Conservation (phyloP, 2,797 vertebrate genomes). For the Sphenodon punctatus region DNA sequence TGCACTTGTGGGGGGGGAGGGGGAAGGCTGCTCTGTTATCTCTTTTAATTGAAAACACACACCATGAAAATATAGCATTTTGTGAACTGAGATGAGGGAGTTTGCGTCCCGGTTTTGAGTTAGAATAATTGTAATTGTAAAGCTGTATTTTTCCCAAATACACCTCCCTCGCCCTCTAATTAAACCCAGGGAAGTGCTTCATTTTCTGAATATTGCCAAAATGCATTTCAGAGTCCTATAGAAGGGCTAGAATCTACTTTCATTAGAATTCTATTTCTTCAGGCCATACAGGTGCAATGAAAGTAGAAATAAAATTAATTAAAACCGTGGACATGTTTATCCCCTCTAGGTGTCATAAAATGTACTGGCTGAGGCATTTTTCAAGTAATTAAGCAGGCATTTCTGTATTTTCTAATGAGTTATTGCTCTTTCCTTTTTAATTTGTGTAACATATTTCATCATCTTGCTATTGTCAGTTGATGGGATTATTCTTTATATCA, state of each 20-base stretch:
- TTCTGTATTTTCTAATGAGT: constrained; percentile 73
- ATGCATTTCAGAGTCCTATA: constrained; percentile 56
- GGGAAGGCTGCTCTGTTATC: constrained; percentile 14
- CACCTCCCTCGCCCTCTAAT: constrained; percentile 37
- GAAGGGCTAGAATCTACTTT: constrained; percentile 66
- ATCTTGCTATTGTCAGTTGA: constrained; percentile 57
- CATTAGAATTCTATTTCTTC: constrained; percentile 74
- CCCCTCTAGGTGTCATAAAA: constrained; percentile 77
- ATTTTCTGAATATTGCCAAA: constrained; percentile 68
- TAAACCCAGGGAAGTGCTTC: constrained; percentile 51
- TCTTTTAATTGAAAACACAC: constrained; percentile 35
- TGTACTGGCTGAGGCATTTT: constrained; percentile 77
- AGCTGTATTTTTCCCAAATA: constrained; percentile 50
- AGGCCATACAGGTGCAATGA: constrained; percentile 74
- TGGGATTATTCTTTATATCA: constrained; percentile 50
- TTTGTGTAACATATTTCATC: constrained; percentile 66
- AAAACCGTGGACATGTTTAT: constrained; percentile 79
- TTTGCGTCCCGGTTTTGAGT: constrained; percentile 52
- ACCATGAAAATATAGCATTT: background rate
- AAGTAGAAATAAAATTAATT: constrained; percentile 81
- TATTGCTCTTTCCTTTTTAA: constrained; percentile 71
- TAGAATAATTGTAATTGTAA: constrained; percentile 58
- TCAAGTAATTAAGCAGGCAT: constrained; percentile 81
- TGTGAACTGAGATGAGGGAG: constrained; percentile 47
- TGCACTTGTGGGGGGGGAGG: background rate